Evolutionary conservation across 2,888 invertebrate species (phyloP), one percentile per base, ranked within the genome.

Genomic region (Xestia xanthographa): DNA sequence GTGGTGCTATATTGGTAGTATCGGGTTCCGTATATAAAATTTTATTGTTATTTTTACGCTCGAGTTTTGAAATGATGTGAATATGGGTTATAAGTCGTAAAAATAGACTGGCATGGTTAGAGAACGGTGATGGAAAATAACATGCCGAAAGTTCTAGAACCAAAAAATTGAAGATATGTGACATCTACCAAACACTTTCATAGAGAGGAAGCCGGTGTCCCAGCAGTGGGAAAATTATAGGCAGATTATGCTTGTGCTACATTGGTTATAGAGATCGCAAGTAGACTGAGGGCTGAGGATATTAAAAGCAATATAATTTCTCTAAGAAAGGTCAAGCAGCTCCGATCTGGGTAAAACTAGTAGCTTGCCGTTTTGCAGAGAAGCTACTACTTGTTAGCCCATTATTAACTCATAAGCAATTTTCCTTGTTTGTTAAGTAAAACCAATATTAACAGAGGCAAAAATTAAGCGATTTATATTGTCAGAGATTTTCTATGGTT

Each of bases 1-100:
- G 69, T 72, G 67, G 84, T 86, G 80, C 75, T 48, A 66, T 73
- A 80, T 69, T 83, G 74, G 41, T 1, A 8, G 41, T 72, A 71
- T 83, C 66, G 69, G 80, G 80, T 86, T 85, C 85, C 60, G 86
- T 66, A 81, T 41, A 34, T 65, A 71, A 63, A 74, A 26, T 53
- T 75, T 70, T 65, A 79, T 63, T 71, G 17, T 65, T 79, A 75
- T 72, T 76, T 72, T 74, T 38, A 68, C 20, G 67, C 60, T 70
- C 70, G 2, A 58, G 34, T 83, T 71, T 68, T 73, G 22, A 60
- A 20, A 58, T 43, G 14, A 62, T 2, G 45, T 66, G 53, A 12
- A 72, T 80, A 50, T 58, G 17, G 41, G 56, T 29, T 56, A 5
- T 17, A 48, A 41, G 2, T 65, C 63, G 63, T 79, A 41, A 43